Percentiles rank a stretch among this genome's conserved stretches.
Evolutionary conservation across 92 coral and sea anemone genomes (phyloP).

Genomic region (Plumapathes pennacea): DNA sequence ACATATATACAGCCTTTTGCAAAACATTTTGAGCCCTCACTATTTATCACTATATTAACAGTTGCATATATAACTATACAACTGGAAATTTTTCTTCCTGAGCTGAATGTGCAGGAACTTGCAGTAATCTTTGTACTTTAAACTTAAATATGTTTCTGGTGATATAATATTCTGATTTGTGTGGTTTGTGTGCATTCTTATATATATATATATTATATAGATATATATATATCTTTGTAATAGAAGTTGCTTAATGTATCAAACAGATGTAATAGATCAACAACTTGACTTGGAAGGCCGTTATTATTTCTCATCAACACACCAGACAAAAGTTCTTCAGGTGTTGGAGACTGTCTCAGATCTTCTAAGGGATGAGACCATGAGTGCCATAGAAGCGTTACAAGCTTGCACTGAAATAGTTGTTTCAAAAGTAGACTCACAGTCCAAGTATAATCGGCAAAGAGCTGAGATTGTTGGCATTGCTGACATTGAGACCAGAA

Average conservation of each 20-base stretch:
- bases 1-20: too few relatives aligned
- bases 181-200: too few relatives aligned
- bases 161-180: neutral
- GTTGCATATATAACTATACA: too few relatives aligned
- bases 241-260: too few relatives aligned
- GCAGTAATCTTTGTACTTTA: neutral
- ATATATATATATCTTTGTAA: neutral
- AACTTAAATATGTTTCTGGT: neutral
- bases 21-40: too few relatives aligned
- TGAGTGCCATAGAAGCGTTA: constrained; percentile 57
- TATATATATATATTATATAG: neutral
- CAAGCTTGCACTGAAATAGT: constrained; percentile 65
- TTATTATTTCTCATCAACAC: constrained; percentile 21
- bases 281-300: constrained; percentile 32
- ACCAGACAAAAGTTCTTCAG: constrained; percentile 20
- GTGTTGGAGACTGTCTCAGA: constrained; percentile 63
- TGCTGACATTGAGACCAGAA: too few relatives aligned
- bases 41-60: too few relatives aligned
- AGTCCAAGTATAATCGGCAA: too few relatives aligned
- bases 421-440: too few relatives aligned
- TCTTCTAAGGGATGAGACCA: constrained; percentile 57
- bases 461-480: too few relatives aligned
- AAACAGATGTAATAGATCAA: constrained; percentile 59
- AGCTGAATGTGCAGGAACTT: too few relatives aligned
- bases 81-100: too few relatives aligned